phyloP scores from a whole-genome alignment of 2,113 vertebrate genomes.

The Balaenoptera acutorostrata region DNA sequence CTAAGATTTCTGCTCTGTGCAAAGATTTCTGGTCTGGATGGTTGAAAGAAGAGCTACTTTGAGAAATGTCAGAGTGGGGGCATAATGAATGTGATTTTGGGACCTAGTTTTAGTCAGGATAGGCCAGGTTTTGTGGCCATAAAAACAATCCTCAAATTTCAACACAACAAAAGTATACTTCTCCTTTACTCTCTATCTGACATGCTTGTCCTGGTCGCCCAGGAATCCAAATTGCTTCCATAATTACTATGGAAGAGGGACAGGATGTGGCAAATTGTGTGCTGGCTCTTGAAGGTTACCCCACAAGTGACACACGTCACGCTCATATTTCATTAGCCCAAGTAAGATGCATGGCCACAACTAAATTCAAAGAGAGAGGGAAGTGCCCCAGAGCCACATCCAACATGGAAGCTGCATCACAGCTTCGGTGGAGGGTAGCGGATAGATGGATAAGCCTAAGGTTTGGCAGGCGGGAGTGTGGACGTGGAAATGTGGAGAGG shows the following conservation, averaged over 20 bases:
- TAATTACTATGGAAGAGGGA: neutral
- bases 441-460: no score
- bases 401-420: neutral
- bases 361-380: neutral
- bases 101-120: neutral
- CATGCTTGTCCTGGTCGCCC: neutral
- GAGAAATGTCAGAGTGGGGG: neutral
- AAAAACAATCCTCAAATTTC: neutral
- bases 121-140: neutral
- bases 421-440: neutral
- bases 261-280: neutral
- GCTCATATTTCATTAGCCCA: neutral
- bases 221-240: neutral
- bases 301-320: neutral
- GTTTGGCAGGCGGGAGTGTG: neutral
- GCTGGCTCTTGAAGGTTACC: neutral
- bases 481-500: neutral
- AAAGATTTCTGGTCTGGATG: neutral
- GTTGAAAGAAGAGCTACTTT: neutral
- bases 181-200: neutral
- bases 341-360: neutral
- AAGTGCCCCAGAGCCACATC: neutral
- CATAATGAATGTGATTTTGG: neutral
- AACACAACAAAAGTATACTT: neutral
- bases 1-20: neutral